These are phyloP conservation scores for Miniopterus natalensis DNA, from an alignment of 2,113 vertebrate genomes.

Conservation along the genomic window DNA sequence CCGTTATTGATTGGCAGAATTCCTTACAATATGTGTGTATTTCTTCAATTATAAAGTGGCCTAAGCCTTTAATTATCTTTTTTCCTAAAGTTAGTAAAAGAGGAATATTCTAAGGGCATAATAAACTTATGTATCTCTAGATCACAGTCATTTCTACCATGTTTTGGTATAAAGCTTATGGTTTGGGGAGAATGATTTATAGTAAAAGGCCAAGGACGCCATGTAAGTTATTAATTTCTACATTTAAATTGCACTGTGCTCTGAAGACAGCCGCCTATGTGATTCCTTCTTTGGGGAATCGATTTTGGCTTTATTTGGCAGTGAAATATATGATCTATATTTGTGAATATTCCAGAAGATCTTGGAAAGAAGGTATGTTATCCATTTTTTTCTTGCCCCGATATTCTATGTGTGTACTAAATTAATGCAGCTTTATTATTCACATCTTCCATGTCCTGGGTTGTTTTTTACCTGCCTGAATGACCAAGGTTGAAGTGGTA, in stretches of 20 bases:
- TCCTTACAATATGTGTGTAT: neutral
- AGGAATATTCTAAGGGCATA: neutral
- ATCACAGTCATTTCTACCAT: neutral
- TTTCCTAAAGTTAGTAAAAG: constrained; percentile 11
- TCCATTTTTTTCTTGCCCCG: neutral
- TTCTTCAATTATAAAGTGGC: neutral
- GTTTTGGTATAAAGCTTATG: neutral
- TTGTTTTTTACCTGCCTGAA: neutral
- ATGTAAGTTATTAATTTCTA: neutral
- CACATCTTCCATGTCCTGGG: neutral
- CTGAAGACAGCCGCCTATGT: neutral
- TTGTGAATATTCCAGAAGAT: neutral
- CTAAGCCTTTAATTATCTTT: constrained; percentile 30
- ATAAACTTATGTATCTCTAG: neutral
- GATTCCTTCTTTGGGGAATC: neutral
- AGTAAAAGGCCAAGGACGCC: neutral
- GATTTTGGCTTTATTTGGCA: constrained; percentile 50
- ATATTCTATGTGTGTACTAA: neutral
- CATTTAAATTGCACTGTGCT: neutral
- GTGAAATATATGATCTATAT: neutral
- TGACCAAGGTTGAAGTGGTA: neutral
- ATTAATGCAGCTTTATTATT: neutral
- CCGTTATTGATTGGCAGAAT: neutral
- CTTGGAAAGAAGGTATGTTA: constrained; percentile 37
- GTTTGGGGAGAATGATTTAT: neutral